Base-by-base conservation (phyloP, 2,888 invertebrate species). In the Sinelater perroti region DNA sequence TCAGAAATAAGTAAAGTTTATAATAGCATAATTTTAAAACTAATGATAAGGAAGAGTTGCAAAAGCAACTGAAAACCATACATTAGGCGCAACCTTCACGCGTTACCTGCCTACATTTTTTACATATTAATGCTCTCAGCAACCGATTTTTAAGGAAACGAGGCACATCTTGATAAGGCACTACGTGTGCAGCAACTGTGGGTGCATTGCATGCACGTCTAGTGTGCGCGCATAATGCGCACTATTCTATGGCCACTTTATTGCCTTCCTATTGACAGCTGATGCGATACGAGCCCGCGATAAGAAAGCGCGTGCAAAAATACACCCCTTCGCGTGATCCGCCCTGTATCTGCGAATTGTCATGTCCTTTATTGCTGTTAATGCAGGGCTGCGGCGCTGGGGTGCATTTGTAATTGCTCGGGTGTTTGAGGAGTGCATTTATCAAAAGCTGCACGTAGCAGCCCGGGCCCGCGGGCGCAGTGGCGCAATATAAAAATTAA, bases 281-380 rank as follows among this genome's bases (percentile, higher is more conserved):
- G 56, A 61, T 57, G 55, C 28, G 49, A 49, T 55, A 55, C 10
- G 17, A 36, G 21, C 46, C 28, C 49, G 26, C 30, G 55, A 46
- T 47, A 35, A 54, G 33, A 44, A 56, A 53, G 50, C 45, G 60
- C 54, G 60, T 58, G 65, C 62, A 58, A 64, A 64, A 64, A 62
- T 46, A 18, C 45, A 55, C 62, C 64, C 59, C 55, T 56, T 67
- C 51, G 67, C 66, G 61, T 66, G 66, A 63, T 61, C 61, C 60
- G 54, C 59, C 33, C 26, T 62, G 51, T 67, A 63, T 66, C 62
- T 63, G 64, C 64, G 61, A 65, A 65, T 64, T 67, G 62, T 64
- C 64, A 62, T 65, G 65, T 63, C 60, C 54, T 40, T 57, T 49
- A 56, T 60, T 57, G 63, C 58, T 61, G 60, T 58, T 61, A 60